These are phyloP conservation scores for Teinopalpus imperialis DNA, from an alignment of 2,888 invertebrate species.

Conservation along the genomic window DNA sequence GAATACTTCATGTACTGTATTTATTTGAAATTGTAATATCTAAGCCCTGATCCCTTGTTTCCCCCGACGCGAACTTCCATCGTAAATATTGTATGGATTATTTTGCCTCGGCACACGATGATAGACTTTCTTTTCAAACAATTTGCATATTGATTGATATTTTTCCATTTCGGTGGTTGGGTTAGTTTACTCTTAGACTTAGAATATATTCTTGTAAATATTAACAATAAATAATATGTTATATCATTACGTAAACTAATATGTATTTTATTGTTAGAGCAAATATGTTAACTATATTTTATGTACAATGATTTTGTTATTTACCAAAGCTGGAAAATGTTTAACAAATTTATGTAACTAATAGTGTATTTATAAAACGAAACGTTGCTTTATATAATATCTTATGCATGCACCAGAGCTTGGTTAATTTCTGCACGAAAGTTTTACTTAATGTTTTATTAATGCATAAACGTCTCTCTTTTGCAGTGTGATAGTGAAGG, in stretches of 20 bases:
- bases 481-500: slow-evolving; percentile 97
- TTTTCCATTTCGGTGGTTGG: slow-evolving; percentile 5
- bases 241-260: slow-evolving; percentile 7
- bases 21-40: slow-evolving; percentile 81
- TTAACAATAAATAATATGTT: too few relatives aligned
- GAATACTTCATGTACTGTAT: slow-evolving; percentile 79
- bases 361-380: neutral
- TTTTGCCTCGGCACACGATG: slow-evolving; percentile 62
- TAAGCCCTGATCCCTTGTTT: slow-evolving; percentile 72
- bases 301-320: neutral
- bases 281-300: neutral
- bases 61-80: slow-evolving; percentile 62
- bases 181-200: slow-evolving; percentile 1
- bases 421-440: slow-evolving; percentile 4
- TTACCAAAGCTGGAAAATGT: neutral
- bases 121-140: slow-evolving; percentile 33
- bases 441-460: slow-evolving; percentile 40
- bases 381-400: slow-evolving; percentile 6
- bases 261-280: slow-evolving; percentile 27
- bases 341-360: neutral
- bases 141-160: slow-evolving; percentile 17
- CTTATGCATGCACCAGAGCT: slow-evolving; percentile 29
- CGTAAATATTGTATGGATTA: slow-evolving; percentile 72
- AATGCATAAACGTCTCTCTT: slow-evolving; percentile 62
- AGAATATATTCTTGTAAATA: neutral